Evolutionary conservation across 1,140 invertebrate species (phyloP).

Genomic region (Brachionus sp.): DNA sequence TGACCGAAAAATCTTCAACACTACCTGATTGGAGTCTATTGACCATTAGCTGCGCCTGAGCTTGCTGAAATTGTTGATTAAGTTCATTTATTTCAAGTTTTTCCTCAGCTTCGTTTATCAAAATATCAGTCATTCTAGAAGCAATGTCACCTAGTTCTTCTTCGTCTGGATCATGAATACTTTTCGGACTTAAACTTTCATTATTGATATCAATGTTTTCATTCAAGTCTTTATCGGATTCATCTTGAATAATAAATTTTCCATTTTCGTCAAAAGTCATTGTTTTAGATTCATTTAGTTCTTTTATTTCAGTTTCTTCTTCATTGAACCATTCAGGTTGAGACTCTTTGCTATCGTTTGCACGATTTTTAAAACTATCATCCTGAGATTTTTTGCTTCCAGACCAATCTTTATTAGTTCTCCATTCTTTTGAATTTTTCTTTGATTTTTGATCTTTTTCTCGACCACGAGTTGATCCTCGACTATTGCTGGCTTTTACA

Average conservation of each 20-base stretch:
- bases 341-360: not conserved
- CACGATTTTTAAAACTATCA: not conserved
- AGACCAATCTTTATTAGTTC: not conserved
- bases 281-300: not conserved
- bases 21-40: not conserved
- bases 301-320: not conserved
- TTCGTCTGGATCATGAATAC: not conserved
- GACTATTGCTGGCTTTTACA: not conserved
- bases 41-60: not conserved
- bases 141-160: not conserved
- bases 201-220: not conserved
- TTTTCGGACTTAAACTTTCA: not conserved
- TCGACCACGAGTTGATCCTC: not conserved
- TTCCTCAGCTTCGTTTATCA: not conserved
- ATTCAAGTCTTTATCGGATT: not conserved
- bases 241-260: not conserved
- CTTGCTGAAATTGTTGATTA: not conserved
- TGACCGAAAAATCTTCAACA: constrained; percentile 50
- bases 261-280: constrained; percentile 13
- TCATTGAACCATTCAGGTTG: constrained; percentile 20
- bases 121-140: not conserved
- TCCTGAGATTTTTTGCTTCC: not conserved
- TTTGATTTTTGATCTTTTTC: not conserved
- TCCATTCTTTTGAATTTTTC: not conserved
- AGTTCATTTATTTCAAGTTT: not conserved